Base-by-base conservation (phyloP, 2,888 invertebrate genomes). In the Oscheius sp. region DNA sequence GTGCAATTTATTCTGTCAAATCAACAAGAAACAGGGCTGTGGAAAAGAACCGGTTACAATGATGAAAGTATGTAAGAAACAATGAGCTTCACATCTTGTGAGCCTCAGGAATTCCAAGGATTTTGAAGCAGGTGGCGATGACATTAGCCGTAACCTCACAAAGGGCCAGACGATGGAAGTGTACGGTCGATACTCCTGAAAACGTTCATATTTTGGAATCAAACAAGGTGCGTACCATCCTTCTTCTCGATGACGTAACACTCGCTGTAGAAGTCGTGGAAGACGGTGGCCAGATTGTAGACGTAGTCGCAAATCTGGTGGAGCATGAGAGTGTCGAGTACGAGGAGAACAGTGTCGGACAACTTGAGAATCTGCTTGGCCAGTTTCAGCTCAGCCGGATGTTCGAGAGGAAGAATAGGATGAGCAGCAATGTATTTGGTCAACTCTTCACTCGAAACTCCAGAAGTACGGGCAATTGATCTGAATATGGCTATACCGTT, bases 231-330 rank as follows among this genome's bases (percentile, higher is more conserved):
- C 60, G 58, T 55, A 76, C 82, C 81, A 29, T 79, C 82, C 90
- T 96, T 94, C 90, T 95, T 96, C 90, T 97, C 96, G 68, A 99
- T 93, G 89, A 98, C 98, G 89, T 98, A 99, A 90, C 99, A 99
- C 86, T 92, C 93, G 89, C 97, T 96, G 90, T 99, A 99, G 90
- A 99, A 99, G 90, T 99, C 99, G 0, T 95, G 93, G 89, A 98
- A 99, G 1, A 93, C 92, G 4, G 94, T 93, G n/a, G 95, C 93
- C 73, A 98, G 93, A 88, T 98, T 96, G 90, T 96, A 99, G 79
- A 97, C 92, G 90, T 94, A 97, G 89, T 98, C 98, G 89, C 99
- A 99, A 42, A 99, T 91, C 75, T 77, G 60, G 74, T 87, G 87
- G 7, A 87, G 75, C 81, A 85, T 85, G 51, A 88, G 77, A 13